Conservation (phyloP, 2,113 vertebrate species). For the Takifugu flavidus region DNA sequence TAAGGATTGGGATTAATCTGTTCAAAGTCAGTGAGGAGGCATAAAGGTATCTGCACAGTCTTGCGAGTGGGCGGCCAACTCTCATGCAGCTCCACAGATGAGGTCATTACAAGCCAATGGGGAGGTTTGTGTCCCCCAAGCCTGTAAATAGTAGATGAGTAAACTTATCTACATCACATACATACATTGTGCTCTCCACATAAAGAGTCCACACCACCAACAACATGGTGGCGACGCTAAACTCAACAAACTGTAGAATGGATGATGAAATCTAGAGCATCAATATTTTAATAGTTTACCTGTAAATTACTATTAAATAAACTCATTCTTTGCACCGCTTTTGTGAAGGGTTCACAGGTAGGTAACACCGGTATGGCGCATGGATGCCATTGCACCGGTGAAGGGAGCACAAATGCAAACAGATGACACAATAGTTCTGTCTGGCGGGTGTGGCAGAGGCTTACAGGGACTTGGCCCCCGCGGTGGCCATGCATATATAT, state of each 20-base stretch:
- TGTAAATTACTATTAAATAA: no score
- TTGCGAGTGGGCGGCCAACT: no score
- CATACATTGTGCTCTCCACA: background rate
- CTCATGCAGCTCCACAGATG: slow-evolving; percentile 21
- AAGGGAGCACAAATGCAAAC: background rate
- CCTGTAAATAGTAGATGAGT: slow-evolving; percentile 48
- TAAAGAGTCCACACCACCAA: no score
- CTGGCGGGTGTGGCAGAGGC: background rate
- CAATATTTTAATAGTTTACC: no score
- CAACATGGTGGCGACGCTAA: no score
- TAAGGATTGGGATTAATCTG: no score
- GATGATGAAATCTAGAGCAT: no score
- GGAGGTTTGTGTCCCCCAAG: slow-evolving; percentile 20
- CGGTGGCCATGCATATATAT: slow-evolving; percentile 28
- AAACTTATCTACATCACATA: background rate
- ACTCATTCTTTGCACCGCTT: background rate
- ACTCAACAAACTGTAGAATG: no score
- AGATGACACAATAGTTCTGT: background rate
- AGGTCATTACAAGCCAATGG: slow-evolving; percentile 60
- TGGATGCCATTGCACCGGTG: background rate
- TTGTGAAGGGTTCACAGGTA: background rate
- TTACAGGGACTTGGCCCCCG: slow-evolving; percentile 31
- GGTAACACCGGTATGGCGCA: background rate
- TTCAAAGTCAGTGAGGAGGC: no score
- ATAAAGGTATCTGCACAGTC: no score